Percentiles rank a stretch among this genome's conserved stretches.
Evolutionary conservation across 1,140 invertebrate species (phyloP).

Genomic region (Wasmannia auropunctata): DNA sequence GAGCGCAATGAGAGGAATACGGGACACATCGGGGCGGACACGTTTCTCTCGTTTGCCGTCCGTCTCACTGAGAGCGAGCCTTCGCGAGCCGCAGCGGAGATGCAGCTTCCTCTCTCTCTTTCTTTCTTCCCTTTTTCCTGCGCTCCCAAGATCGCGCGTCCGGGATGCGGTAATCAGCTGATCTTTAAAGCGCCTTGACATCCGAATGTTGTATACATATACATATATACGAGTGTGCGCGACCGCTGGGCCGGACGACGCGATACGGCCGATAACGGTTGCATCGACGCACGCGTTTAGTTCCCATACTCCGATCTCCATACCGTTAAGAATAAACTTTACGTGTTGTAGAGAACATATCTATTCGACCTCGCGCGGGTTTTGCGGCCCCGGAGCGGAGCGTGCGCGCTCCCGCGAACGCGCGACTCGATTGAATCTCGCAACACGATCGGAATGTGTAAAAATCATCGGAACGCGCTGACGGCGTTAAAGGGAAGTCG

Average conservation of each 20-base stretch:
- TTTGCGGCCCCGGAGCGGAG: not conserved
- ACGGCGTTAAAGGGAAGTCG: not conserved
- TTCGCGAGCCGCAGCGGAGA: not conserved
- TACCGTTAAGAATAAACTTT: constrained; percentile 17
- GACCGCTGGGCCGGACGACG: constrained; percentile 19
- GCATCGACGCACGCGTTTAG: not conserved
- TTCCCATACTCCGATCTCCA: constrained; percentile 6
- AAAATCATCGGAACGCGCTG: too few species aligned
- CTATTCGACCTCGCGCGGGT: not conserved
- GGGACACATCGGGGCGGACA: not conserved
- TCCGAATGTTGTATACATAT: constrained; percentile 4
- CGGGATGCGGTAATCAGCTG: constrained; percentile 38
- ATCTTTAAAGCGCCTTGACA: constrained; percentile 17
- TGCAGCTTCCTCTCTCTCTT: not conserved
- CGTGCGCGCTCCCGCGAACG: not conserved
- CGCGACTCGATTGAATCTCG: not conserved
- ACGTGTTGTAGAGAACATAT: not conserved
- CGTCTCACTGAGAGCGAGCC: not conserved
- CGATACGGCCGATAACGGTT: constrained; percentile 38
- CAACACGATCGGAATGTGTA: not conserved
- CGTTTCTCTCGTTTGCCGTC: constrained; percentile 14
- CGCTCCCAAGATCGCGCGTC: not conserved
- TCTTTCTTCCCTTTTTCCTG: not conserved
- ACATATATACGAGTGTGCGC: not conserved
- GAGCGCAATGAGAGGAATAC: not conserved